Evolutionary conservation across 2,113 vertebrate genomes (phyloP).

Genomic region (Epinephelus fuscoguttatus): DNA sequence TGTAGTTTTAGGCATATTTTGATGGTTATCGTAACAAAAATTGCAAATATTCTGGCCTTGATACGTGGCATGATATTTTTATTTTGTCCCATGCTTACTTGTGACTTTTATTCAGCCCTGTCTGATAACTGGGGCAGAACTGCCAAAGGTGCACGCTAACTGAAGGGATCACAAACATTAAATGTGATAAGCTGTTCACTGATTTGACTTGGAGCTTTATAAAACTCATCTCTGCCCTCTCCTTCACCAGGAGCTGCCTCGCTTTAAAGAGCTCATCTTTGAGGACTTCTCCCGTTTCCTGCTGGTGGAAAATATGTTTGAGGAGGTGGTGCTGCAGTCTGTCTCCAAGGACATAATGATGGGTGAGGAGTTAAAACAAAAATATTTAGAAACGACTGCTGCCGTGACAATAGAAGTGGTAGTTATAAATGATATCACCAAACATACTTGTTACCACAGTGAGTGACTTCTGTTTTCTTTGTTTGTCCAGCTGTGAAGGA

Average conservation of each 20-base stretch:
- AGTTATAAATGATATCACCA: neutral
- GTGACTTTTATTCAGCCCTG: no score
- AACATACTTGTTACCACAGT: neutral
- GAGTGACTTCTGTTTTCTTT: neutral
- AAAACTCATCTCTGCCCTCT: neutral
- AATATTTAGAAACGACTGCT: neutral
- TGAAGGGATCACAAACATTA: neutral
- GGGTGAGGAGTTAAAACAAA: constrained; percentile 82
- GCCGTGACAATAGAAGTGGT: no score
- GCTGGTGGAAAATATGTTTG: constrained; percentile 93
- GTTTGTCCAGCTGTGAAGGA: constrained; percentile 92
- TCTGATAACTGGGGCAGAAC: no score
- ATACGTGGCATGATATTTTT: no score
- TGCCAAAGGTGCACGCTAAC: neutral
- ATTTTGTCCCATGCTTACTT: no score
- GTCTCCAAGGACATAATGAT: constrained; percentile 97
- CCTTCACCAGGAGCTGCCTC: constrained; percentile 88
- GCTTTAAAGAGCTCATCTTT: constrained; percentile 95
- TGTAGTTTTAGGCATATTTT: no score
- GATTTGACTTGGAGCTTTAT: neutral
- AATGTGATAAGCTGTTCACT: neutral
- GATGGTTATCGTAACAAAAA: no score
- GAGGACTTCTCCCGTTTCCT: constrained; percentile 95
- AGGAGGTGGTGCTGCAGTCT: constrained; percentile 95
- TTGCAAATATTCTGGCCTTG: no score